Conservation (phyloP, 2,797 vertebrate genomes). For the Paedocypris micromegethes region DNA sequence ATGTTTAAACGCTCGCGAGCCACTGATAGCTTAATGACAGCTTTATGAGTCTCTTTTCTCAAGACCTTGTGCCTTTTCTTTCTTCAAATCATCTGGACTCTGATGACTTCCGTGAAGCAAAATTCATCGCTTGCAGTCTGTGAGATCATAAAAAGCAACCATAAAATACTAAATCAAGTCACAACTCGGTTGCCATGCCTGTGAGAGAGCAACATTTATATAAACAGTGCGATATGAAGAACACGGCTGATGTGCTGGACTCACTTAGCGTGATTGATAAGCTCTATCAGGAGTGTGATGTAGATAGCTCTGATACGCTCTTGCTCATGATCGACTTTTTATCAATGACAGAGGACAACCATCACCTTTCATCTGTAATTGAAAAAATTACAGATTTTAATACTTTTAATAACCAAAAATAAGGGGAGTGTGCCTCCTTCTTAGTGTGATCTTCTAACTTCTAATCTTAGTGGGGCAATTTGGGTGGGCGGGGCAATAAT, state of each 20-base stretch:
- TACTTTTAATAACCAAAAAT: no score
- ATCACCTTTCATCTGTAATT: no score
- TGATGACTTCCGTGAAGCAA: constrained; percentile 51
- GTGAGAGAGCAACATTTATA: background rate
- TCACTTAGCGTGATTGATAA: constrained; percentile 38
- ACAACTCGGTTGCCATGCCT: no score
- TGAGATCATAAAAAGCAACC: constrained; percentile 38
- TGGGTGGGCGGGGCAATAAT: no score
- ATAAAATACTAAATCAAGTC: no score
- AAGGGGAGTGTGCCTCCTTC: no score
- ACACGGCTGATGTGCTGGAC: background rate
- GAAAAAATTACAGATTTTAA: no score
- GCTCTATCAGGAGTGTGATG: constrained; percentile 39
- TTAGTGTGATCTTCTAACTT: no score
- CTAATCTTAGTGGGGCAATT: no score
- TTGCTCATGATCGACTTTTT: constrained; percentile 2
- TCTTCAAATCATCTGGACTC: constrained; percentile 64
- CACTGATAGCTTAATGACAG: constrained; percentile 43
- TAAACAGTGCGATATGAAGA: background rate
- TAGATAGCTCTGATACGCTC: constrained; percentile 12
- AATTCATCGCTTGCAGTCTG: constrained; percentile 26
- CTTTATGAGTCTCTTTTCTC: constrained; percentile 59
- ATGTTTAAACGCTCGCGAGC: constrained; percentile 29
- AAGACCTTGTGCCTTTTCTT: constrained; percentile 49
- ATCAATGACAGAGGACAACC: background rate